Conservation (phyloP, 2,113 vertebrate species). For the Arvicanthis niloticus region DNA sequence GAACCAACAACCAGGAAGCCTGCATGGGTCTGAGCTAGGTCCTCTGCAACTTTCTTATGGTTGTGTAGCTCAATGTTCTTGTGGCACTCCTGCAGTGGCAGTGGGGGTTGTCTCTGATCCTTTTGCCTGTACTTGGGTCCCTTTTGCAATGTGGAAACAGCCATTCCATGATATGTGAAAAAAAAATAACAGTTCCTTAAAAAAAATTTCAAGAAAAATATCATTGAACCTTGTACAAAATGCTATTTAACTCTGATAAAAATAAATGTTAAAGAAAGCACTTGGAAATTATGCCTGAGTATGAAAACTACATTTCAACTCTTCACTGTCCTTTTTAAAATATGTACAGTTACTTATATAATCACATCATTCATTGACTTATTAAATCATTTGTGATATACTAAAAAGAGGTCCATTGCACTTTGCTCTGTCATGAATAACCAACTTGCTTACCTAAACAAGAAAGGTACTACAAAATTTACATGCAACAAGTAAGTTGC, state of each 20-base stretch:
- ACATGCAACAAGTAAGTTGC: constrained; percentile 83
- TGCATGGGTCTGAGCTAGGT: not conserved
- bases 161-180: constrained; percentile 81
- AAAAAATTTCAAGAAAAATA: constrained; percentile 82
- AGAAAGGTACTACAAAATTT: constrained; percentile 82
- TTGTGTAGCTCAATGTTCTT: not conserved
- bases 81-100: not conserved
- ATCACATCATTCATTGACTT: constrained; percentile 81
- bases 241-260: constrained; percentile 86
- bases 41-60: not conserved
- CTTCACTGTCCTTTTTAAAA: constrained; percentile 80
- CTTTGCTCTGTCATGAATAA: constrained; percentile 76
- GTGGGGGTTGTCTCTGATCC: not conserved
- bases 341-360: constrained; percentile 76
- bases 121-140: not conserved
- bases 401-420: constrained; percentile 71
- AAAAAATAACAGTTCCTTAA: constrained; percentile 83
- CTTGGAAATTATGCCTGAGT: constrained; percentile 84
- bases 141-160: constrained; percentile 82
- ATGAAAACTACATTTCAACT: constrained; percentile 82
- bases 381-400: constrained; percentile 83
- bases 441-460: constrained; percentile 66
- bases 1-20: not conserved
- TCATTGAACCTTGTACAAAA: constrained; percentile 83
- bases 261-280: constrained; percentile 68